Evolutionary conservation across 2,113 vertebrate species (phyloP).

Genomic region (Sardina pilchardus): DNA sequence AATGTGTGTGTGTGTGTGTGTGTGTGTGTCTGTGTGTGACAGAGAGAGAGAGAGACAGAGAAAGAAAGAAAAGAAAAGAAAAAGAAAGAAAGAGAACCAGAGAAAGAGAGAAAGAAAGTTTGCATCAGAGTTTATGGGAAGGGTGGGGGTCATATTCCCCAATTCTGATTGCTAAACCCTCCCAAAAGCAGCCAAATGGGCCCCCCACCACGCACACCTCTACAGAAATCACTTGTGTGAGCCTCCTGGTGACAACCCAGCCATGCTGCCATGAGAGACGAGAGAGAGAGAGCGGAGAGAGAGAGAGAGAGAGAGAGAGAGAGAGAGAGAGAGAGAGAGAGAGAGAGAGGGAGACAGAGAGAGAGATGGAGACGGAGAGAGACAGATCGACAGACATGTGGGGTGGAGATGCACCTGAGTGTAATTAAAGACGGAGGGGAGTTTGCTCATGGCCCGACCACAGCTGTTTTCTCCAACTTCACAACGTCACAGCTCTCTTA

Average conservation of each 20-base stretch:
- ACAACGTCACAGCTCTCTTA: constrained; percentile 7
- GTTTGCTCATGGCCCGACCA: constrained; percentile 38
- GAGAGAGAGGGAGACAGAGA: background rate
- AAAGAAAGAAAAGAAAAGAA: background rate
- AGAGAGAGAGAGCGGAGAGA: constrained; percentile 32
- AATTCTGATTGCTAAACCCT: constrained; percentile 82
- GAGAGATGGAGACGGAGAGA: background rate
- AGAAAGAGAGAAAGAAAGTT: background rate
- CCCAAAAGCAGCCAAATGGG: constrained; percentile 46
- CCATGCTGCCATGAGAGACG: constrained; percentile 46
- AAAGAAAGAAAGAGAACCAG: background rate
- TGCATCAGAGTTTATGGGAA: constrained; percentile 32
- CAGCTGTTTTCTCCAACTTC: constrained; percentile 48
- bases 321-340: constrained; percentile 17
- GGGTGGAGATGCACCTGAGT: constrained; percentile 45
- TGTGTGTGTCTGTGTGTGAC: background rate
- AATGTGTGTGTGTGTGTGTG: background rate
- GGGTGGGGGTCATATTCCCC: constrained; percentile 76
- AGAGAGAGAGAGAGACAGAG: background rate
- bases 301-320: background rate
- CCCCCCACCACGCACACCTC: constrained; percentile 88
- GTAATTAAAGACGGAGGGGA: constrained; percentile 47
- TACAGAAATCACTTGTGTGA: constrained; percentile 87
- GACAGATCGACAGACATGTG: background rate
- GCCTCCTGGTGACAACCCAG: constrained; percentile 67